A percentile compares a stretch with the other conserved stretches of the same genome.
Evolutionary conservation across 2,113 vertebrate species (phyloP).

Genomic region (Ahaetulla prasina): DNA sequence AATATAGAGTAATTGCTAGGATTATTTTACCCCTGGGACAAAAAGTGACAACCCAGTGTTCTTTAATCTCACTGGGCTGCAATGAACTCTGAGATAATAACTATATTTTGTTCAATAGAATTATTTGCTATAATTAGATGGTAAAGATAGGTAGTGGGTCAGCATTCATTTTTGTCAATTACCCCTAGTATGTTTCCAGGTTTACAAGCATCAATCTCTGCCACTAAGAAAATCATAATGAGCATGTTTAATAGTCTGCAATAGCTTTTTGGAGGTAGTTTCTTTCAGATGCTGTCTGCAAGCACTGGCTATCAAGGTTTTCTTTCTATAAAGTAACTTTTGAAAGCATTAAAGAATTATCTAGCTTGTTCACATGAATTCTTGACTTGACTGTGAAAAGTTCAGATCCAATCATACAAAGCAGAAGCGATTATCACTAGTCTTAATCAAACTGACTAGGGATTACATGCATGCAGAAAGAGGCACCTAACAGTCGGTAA

Average conservation of each 20-base stretch:
- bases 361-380: background rate
- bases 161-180: conserved; percentile 15
- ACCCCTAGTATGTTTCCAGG: conserved; percentile 2
- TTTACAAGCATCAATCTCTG: conserved; percentile 8
- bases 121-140: conserved; percentile 13
- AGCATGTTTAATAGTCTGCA: background rate
- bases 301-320: background rate
- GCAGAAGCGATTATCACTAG: background rate
- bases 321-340: background rate
- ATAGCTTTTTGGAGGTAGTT: background rate
- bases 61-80: conserved; percentile 11
- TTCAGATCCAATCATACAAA: background rate
- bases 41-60: conserved; percentile 16
- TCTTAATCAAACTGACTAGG: background rate
- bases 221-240: background rate
- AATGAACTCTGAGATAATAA: conserved; percentile 25
- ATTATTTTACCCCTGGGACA: conserved; percentile 27
- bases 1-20: conserved; percentile 15
- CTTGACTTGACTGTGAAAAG: background rate
- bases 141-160: background rate
- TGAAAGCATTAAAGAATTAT: background rate
- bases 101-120: conserved; percentile 27
- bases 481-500: background rate
- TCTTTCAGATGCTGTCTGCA: background rate
- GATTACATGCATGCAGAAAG: background rate